Evolutionary conservation across 2,797 vertebrate species (phyloP), one percentile per base, ranked within the genome.

Genomic region (Psittacula derbiana): DNA sequence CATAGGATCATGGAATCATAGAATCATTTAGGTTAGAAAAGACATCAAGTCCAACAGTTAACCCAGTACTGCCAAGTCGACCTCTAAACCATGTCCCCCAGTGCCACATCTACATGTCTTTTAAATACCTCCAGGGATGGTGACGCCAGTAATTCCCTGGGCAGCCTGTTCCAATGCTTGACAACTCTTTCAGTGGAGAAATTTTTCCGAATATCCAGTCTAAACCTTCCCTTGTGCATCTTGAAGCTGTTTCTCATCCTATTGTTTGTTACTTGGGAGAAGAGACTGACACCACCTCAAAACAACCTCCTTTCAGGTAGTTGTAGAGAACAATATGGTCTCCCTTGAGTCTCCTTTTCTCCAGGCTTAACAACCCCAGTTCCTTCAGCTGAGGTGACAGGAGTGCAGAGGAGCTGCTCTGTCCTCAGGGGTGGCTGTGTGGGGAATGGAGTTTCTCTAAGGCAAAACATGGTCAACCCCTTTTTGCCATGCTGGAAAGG

Each of bases 361-460:
- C 38, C 38, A 28, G 31, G 31, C 28, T 52, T 19, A 62, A 28
- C 30, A 41, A 19, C 11, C 23, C 46, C 30, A 33, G 38, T n/a
- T 62, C 24, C 58, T 19, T 62, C 47, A 52, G 46, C 58, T 0
- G 0, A 24, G 43, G 24, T 62, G 47, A 43, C 23, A 43, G 60
- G 13, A 83, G 8, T n/a, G 30, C 43, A 47, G 65, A 66, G 71
- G 17, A 58, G 49, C 53, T 72, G 30, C 47, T 62, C 43, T 41
- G 23, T 36, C 43, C 16, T 46, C 41, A 20, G n/a, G n/a, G 18
- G 20, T 33, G n/a, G 13, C n/a, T 0, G 0, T 36, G 11, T 14
- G 21, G 16, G 43, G 61, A 72, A 53, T 0, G 2, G 21, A n/a
- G 14, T 66, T 82, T 61, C 53, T 67, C 25, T 30, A 46, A 65